Conservation (phyloP, 2,888 invertebrate species). For the Drosophila borborema region DNA sequence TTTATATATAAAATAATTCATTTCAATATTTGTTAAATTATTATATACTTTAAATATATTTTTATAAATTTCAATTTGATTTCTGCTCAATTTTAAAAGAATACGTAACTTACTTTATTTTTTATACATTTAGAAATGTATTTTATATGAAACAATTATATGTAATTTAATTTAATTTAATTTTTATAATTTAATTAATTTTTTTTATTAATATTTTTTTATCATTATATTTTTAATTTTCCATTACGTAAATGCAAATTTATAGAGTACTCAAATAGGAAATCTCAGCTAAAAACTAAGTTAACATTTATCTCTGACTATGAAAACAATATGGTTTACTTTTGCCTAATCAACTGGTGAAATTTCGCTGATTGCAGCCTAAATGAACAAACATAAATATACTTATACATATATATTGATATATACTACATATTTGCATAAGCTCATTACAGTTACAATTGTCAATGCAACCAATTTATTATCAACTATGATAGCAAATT, state of each 20-base stretch:
- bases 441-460: slow-evolving; percentile 17
- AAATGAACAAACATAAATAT: slow-evolving; percentile 13
- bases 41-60: too few relatives aligned
- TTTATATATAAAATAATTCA: too few relatives aligned
- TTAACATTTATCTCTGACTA: not conserved
- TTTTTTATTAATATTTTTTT: too few relatives aligned
- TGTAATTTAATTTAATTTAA: too few relatives aligned
- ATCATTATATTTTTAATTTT: not conserved
- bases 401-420: not conserved
- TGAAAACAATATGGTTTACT: not conserved
- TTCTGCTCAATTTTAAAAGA: too few relatives aligned
- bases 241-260: not conserved
- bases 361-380: slow-evolving; percentile 23
- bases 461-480: slow-evolving; percentile 11
- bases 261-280: not conserved
- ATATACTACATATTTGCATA: slow-evolving; percentile 37
- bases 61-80: too few relatives aligned
- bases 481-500: slow-evolving; percentile 13
- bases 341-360: slow-evolving; percentile 17
- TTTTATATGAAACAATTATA: too few relatives aligned
- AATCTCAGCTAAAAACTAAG: not conserved
- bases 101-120: too few relatives aligned
- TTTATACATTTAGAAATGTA: too few relatives aligned
- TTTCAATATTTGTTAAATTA: too few relatives aligned
- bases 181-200: too few relatives aligned